Evolutionary conservation across 1,140 invertebrate species (phyloP), one percentile per base, ranked within the genome.

Genomic region (Trachymyrmex cornetzi): DNA sequence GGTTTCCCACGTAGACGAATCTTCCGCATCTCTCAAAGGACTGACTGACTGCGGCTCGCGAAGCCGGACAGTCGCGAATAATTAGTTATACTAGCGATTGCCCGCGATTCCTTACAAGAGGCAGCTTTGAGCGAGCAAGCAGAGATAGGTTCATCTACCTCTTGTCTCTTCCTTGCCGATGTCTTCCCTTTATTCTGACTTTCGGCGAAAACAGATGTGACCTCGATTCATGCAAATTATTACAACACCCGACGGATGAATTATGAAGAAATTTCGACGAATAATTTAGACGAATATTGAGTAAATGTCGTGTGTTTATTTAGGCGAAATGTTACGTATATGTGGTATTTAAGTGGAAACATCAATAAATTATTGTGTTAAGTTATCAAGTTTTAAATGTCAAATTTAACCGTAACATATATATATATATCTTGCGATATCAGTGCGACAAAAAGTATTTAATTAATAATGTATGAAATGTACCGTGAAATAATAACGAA

Each of bases 1-100:
- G 85, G 88, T 74, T 89, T 90, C 89, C 85, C 24, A 9, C 14
- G n/a, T 12, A 12, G 6, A 22, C 22, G 53, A 81, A 69, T 77
- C 72, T 77, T 30, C 64, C 57, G 69, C 59, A 67, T 75, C 85
- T 84, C 85, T 34, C 80, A 11, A 30, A 63, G 24, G 55, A 34
- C 22, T 22, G 55, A 30, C n/a, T 22, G 48, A 27, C 66, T 71
- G 11, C 16, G 22, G 16, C 38, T 74, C 27, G 16, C 59, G 88
- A 90, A 90, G 89, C 88, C 85, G 27, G 19, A 89, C 77, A 59
- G 59, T 59, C 53, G 55, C 59, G 22, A 19, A 57, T 61, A 77
- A 87, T 87, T 86, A 82, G 72, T 89, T 84, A 34, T 34, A 34
- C 6, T 55, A 61, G 53, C 77, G 89, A 90, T 87, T 90, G 74